Evolutionary conservation across 2,797 vertebrate genomes (phyloP).

Genomic region (Pseudocheirus occidentalis): DNA sequence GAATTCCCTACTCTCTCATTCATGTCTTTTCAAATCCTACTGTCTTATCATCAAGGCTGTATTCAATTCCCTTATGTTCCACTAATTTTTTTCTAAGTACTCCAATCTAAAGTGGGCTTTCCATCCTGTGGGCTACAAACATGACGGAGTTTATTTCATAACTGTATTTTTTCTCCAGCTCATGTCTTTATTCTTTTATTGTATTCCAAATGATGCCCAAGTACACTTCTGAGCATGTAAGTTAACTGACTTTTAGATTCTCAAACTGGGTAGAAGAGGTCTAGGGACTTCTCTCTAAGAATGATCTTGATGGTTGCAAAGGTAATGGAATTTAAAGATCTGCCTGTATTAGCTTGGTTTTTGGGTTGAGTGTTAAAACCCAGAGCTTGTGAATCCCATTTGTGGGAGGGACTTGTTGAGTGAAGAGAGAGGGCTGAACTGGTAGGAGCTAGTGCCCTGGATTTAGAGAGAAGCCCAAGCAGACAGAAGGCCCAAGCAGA

Average conservation of each 20-base stretch:
- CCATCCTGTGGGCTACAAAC: neutral
- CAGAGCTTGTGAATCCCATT: too few relatives aligned
- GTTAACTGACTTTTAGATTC: neutral
- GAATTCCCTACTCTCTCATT: neutral
- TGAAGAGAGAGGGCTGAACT: too few relatives aligned
- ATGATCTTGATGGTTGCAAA: too few relatives aligned
- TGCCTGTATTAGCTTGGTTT: too few relatives aligned
- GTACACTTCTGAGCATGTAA: neutral
- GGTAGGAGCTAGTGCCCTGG: too few relatives aligned
- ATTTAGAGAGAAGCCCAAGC: too few relatives aligned
- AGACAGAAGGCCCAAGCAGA: too few relatives aligned
- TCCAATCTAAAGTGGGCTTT: neutral
- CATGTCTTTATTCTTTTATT: neutral
- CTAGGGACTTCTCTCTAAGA: neutral
- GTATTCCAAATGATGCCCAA: neutral
- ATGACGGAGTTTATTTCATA: neutral
- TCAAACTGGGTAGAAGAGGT: neutral
- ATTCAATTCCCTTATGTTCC: neutral
- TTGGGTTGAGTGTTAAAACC: too few relatives aligned
- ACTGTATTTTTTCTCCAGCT: neutral
- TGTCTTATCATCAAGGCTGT: neutral
- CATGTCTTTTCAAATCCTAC: neutral
- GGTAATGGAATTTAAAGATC: too few relatives aligned
- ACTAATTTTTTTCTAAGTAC: neutral
- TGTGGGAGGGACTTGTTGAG: too few relatives aligned